Evolutionary conservation across 2,888 invertebrate genomes (phyloP).

Genomic region (Drosophila fungiperda): DNA sequence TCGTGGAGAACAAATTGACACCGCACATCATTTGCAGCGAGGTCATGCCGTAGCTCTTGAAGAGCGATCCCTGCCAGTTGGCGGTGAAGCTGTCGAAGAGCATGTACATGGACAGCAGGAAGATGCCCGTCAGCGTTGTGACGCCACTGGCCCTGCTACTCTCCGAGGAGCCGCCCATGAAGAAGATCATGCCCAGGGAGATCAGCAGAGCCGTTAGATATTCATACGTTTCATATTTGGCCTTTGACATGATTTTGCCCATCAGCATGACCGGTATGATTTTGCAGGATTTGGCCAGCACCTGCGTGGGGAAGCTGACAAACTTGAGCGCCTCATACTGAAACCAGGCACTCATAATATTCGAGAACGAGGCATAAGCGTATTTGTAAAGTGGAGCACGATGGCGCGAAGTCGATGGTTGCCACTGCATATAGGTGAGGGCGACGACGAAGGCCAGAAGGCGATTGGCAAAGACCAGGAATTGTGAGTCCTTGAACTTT

Average conservation of each 20-base stretch:
- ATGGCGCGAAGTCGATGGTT: constrained; percentile 88
- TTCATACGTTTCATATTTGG: constrained; percentile 95
- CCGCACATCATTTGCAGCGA: constrained; percentile 98
- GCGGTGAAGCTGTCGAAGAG: constrained; percentile 98
- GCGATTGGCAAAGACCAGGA: constrained; percentile 97
- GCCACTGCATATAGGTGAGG: constrained; percentile 87
- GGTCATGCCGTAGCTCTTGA: constrained; percentile 91
- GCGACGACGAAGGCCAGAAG: constrained; percentile 93
- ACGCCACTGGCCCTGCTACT: constrained; percentile 87
- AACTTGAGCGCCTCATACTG: constrained; percentile 99
- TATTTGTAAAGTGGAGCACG: constrained; percentile 97
- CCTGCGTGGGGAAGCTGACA: constrained; percentile 99
- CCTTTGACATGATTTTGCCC: constrained; percentile 95
- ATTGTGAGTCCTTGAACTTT: constrained; percentile 96
- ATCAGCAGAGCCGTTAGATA: constrained; percentile 95
- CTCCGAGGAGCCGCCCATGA: constrained; percentile 92
- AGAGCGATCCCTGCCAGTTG: constrained; percentile 98
- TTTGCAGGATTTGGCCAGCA: constrained; percentile 98
- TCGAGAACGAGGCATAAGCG: constrained; percentile 97
- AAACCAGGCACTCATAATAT: constrained; percentile 99
- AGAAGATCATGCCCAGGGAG: constrained; percentile 96
- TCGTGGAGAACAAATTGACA: constrained; percentile 96
- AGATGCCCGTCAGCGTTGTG: constrained; percentile 93
- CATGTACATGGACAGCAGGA: constrained; percentile 96
- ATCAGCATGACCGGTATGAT: constrained; percentile 99